A percentile compares a stretch with the other conserved stretches of the same genome.
phyloP scores from a whole-genome alignment of 2,888 invertebrate species.

The Biston betularia region DNA sequence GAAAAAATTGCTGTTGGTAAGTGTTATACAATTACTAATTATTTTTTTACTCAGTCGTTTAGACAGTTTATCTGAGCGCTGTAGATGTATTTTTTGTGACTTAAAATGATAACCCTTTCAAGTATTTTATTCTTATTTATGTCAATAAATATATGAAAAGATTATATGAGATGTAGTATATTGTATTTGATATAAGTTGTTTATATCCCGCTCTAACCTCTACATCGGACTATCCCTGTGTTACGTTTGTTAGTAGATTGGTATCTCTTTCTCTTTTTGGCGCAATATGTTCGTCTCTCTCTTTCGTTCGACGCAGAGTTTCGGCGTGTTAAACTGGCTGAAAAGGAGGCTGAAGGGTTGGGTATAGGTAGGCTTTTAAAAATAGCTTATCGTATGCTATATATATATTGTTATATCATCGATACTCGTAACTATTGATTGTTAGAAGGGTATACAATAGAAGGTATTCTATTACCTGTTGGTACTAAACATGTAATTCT shows the following conservation, averaged over 20 bases:
- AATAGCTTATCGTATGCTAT: conserved; percentile 27
- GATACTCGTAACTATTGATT: conserved; percentile 26
- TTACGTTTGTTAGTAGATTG: conserved; percentile 53
- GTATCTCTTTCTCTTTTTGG: conserved; percentile 65
- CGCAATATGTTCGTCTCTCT: conserved; percentile 52
- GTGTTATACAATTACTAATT: conserved; percentile 46
- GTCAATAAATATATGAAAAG: too few relatives aligned
- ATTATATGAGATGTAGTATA: too few relatives aligned
- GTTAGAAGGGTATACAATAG: conserved; percentile 3
- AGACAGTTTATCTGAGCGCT: too few relatives aligned
- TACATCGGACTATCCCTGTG: conserved; percentile 40
- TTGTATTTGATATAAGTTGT: too few relatives aligned
- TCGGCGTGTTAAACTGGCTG: conserved; percentile 30
- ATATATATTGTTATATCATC: conserved; percentile 13
- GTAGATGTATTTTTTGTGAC: neutral
- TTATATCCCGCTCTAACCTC: conserved; percentile 59
- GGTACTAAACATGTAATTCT: neutral
- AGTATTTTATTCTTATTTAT: too few relatives aligned
- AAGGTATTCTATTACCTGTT: too few relatives aligned
- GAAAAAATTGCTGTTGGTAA: conserved; percentile 84
- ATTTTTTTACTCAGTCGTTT: neutral
- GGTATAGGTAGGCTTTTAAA: conserved; percentile 27
- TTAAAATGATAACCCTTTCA: neutral
- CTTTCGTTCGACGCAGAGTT: conserved; percentile 33
- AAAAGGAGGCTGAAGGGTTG: conserved; percentile 33